Percentiles rank a stretch among this genome's conserved stretches.
phyloP scores from a whole-genome alignment of 2,888 invertebrate genomes.

The Parapristionchus giblindavisi region DNA sequence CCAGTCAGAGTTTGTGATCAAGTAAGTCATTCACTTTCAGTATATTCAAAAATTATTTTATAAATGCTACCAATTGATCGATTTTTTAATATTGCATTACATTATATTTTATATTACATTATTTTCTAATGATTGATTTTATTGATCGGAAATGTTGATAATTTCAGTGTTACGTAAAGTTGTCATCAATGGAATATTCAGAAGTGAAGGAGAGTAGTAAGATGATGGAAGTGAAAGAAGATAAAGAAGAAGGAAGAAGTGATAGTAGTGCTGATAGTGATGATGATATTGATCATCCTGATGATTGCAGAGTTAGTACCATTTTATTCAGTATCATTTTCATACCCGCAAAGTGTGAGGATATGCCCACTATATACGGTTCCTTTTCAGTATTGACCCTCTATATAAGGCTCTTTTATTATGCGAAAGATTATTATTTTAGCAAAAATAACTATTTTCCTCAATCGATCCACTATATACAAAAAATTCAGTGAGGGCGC shows the following conservation, averaged over 20 bases:
- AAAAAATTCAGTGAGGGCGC: too few relatives aligned
- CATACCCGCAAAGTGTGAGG: too few relatives aligned
- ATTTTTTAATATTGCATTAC: too few relatives aligned
- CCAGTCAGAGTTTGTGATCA: slow-evolving; percentile 87
- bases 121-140: neutral
- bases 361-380: too few relatives aligned
- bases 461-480: too few relatives aligned
- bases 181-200: slow-evolving; percentile 27
- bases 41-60: too few relatives aligned
- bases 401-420: too few relatives aligned
- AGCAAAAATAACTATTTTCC: too few relatives aligned
- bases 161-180: slow-evolving; percentile 40
- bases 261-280: slow-evolving; percentile 52
- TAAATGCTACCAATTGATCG: too few relatives aligned
- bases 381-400: too few relatives aligned
- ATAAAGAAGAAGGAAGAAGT: slow-evolving; percentile 34
- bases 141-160: neutral
- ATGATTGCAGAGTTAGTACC: slow-evolving; percentile 46
- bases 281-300: slow-evolving; percentile 43
- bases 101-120: neutral
- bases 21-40: slow-evolving; percentile 43
- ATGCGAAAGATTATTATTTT: too few relatives aligned
- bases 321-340: too few relatives aligned
- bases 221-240: slow-evolving; percentile 1
- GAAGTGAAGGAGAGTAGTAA: slow-evolving; percentile 19